Evolutionary conservation across 2,113 vertebrate species (phyloP), one percentile per base, ranked within the genome.

Genomic region (Tragelaphus buxtoni): DNA sequence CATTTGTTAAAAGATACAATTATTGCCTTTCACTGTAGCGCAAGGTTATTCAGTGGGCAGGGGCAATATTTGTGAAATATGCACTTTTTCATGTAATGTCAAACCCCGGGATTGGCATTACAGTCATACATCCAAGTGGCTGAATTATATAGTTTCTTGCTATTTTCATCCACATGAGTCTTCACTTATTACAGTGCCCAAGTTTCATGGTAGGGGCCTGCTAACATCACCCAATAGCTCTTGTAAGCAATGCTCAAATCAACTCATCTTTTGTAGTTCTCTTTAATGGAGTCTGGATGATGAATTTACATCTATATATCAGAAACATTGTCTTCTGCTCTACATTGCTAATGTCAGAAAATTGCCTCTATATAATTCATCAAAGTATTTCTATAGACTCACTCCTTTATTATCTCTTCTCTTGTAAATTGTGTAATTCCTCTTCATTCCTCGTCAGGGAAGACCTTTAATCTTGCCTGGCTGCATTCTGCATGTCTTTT

Each of bases 241-340:
- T 97, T 98, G 93, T 98, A 98, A 98, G 97, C 97, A 98, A 96
- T 95, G 85, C 94, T 97, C 97, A 98, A 97, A 98, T 97, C 98
- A 97, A 97, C 87, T 85, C 91, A 98, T 98, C 98, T 98, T 98
- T 98, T 98, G 98, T 98, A 98, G 94, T 98, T 98, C 98, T 97
- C 95, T 98, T 98, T 98, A 98, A 98, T 98, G 98, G 98, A 98
- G 97, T 96, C 98, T 96, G 96, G 97, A 98, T 98, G 98, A 98
- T 98, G 97, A 98, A 98, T 99, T 99, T 98, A 98, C 98, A 98
- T 99, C 98, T 98, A 98, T 99, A 97, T 99, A 98, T 99, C 98
- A 98, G 98, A 98, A 98, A 98, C 98, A 97, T 97, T 98, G 98
- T 98, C 98, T 98, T 99, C 98, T 98, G 97, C 98, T 98, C 98